Conservation (phyloP, 1,140 invertebrate genomes). For the Steinernema khuongi region DNA sequence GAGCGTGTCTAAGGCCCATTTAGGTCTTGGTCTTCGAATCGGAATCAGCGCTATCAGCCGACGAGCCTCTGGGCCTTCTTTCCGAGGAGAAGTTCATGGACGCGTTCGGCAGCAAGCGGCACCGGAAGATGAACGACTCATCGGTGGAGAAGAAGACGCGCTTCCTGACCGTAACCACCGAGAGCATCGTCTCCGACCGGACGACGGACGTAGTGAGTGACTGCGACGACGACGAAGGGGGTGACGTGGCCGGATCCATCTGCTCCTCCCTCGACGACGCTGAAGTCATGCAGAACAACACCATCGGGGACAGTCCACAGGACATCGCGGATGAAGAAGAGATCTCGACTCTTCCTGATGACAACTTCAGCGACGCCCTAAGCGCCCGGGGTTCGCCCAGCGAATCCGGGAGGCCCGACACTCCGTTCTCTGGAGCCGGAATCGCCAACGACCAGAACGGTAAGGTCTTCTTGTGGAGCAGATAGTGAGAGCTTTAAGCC, state of each 20-base stretch:
- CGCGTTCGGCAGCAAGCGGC: conserved; percentile 16
- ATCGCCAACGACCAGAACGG: conserved; percentile 28
- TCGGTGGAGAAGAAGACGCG: conserved; percentile 47
- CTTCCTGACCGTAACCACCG: conserved; percentile 47
- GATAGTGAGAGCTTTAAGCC: no score
- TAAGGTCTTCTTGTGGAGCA: conserved; percentile 2
- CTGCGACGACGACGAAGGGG: conserved; percentile 46
- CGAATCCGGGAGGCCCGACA: conserved; percentile 84
- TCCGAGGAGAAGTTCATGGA: conserved; percentile 53
- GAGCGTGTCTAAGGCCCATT: not conserved
- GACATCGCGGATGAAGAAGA: conserved; percentile 76
- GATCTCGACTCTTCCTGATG: conserved; percentile 49
- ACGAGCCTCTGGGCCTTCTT: conserved; percentile 36
- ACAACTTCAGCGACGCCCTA: conserved; percentile 82
- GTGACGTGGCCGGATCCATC: conserved; percentile 24
- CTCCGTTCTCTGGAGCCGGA: conserved; percentile 71
- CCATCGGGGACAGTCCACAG: conserved; percentile 60
- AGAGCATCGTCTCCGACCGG: conserved; percentile 50
- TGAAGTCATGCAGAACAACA: not conserved
- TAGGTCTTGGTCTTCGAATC: not conserved
- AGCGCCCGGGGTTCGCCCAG: conserved; percentile 78
- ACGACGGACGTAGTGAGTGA: conserved; percentile 51
- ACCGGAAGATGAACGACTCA: conserved; percentile 29
- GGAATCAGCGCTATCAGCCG: not conserved
- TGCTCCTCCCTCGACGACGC: conserved; percentile 5